phyloP scores from a whole-genome alignment of 2,797 vertebrate species.

The Epinephelus awoara region DNA sequence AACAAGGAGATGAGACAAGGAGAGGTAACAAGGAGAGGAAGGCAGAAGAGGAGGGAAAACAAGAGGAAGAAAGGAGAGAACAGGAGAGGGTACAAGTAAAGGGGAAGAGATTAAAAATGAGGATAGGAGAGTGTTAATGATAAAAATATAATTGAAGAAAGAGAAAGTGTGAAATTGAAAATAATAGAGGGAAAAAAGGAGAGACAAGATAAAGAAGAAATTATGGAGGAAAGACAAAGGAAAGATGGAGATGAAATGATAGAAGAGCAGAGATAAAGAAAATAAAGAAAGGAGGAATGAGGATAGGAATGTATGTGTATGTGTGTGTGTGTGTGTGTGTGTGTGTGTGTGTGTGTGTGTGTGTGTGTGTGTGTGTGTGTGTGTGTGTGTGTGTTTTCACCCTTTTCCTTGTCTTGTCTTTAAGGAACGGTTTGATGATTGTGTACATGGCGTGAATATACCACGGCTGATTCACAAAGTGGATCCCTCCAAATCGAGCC shows the following conservation, averaged over 20 bases:
- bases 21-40: not conserved
- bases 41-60: not conserved
- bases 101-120: not conserved
- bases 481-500: constrained; percentile 97
- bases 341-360: not conserved
- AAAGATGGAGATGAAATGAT: not conserved
- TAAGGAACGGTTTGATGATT: constrained; percentile 97
- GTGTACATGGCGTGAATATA: constrained; percentile 98
- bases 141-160: too few relatives aligned
- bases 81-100: too few relatives aligned
- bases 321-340: not conserved
- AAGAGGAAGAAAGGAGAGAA: not conserved
- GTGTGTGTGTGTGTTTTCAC: constrained; percentile 73
- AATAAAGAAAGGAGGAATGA: too few relatives aligned
- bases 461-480: constrained; percentile 99
- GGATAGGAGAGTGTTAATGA: not conserved
- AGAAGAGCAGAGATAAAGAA: too few relatives aligned
- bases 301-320: not conserved
- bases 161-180: too few relatives aligned
- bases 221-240: too few relatives aligned
- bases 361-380: not conserved
- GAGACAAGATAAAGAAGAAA: too few relatives aligned
- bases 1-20: too few relatives aligned
- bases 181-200: too few relatives aligned
- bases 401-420: constrained; percentile 99